Conservation (phyloP, 2,797 vertebrate genomes). For the Adrianichthys oophorus region DNA sequence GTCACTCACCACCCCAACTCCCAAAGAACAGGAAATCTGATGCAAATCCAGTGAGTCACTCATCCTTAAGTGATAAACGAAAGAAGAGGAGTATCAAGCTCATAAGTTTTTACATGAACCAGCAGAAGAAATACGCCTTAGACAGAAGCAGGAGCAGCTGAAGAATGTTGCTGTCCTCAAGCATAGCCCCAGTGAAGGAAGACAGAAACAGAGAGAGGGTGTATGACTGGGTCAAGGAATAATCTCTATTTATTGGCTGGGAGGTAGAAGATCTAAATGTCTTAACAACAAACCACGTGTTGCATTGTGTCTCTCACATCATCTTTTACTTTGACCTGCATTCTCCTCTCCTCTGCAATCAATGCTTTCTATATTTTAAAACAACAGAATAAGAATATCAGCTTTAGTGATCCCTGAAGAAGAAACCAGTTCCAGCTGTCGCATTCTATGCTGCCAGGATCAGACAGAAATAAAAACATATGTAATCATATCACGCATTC, state of each 20-base stretch:
- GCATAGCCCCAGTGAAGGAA: slow-evolving; percentile 2
- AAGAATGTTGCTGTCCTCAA: slow-evolving; percentile 3
- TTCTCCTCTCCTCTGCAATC: slow-evolving; percentile 1
- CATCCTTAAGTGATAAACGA: slow-evolving; percentile 50
- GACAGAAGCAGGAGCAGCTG: background rate
- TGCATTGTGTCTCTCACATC: background rate
- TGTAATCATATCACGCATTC: too few species aligned
- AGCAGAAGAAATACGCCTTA: background rate
- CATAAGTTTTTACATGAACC: background rate
- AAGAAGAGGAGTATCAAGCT: background rate
- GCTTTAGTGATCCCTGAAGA: too few species aligned
- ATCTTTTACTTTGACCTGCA: background rate
- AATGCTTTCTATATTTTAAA: too few species aligned
- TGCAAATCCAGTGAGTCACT: slow-evolving; percentile 60
- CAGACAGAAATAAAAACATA: too few species aligned
- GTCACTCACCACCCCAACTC: slow-evolving; percentile 66
- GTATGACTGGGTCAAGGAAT: slow-evolving; percentile 22
- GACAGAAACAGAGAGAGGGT: slow-evolving; percentile 4
- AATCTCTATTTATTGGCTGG: slow-evolving; percentile 38
- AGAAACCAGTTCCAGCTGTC: too few species aligned
- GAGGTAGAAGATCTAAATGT: slow-evolving; percentile 15
- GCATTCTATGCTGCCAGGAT: too few species aligned
- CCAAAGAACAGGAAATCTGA: slow-evolving; percentile 61
- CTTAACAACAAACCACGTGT: slow-evolving; percentile 19
- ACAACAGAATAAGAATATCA: too few species aligned